Evolutionary conservation across 35 echinoderm and acorn worm species (phyloP).

Genomic region (Holothuria glaberrima): DNA sequence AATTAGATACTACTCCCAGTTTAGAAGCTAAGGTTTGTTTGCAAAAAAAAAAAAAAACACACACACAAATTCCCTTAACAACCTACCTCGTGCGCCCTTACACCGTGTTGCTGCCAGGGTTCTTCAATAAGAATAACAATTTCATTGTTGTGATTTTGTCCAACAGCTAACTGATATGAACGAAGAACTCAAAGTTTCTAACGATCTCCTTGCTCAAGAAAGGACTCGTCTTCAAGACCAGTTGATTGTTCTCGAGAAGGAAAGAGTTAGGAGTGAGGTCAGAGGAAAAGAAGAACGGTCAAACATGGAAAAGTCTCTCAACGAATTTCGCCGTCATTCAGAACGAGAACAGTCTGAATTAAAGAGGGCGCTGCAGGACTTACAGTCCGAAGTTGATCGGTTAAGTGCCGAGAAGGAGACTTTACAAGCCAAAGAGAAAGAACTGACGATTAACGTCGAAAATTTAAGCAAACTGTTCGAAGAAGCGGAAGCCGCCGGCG

Average conservation of each 20-base stretch:
- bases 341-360: constrained; percentile 66
- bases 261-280: constrained; percentile 55
- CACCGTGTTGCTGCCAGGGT: too few species aligned
- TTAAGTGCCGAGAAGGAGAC: constrained; percentile 60
- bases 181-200: constrained; percentile 92
- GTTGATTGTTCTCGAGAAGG: constrained; percentile 66
- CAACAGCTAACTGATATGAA: constrained; percentile 81
- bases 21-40: too few species aligned
- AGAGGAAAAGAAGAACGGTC: constrained; percentile 72
- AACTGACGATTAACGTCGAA: constrained; percentile 63
- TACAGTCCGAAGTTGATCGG: constrained; percentile 63
- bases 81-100: too few species aligned
- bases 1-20: too few species aligned
- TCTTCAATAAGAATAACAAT: too few species aligned
- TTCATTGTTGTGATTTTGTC: too few species aligned
- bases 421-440: constrained; percentile 62
- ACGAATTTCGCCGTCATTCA: constrained; percentile 29
- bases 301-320: constrained; percentile 49
- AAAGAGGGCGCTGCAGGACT: constrained; percentile 68
- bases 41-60: too few species aligned
- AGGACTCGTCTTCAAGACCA: constrained; percentile 80
- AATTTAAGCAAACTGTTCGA: constrained; percentile 69
- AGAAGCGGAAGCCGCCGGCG: constrained; percentile 56
- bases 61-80: too few species aligned
- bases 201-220: constrained; percentile 86